These are phyloP conservation scores for Trachelipus rathkii DNA, from an alignment of 1,140 invertebrate genomes.

Conservation along the genomic window DNA sequence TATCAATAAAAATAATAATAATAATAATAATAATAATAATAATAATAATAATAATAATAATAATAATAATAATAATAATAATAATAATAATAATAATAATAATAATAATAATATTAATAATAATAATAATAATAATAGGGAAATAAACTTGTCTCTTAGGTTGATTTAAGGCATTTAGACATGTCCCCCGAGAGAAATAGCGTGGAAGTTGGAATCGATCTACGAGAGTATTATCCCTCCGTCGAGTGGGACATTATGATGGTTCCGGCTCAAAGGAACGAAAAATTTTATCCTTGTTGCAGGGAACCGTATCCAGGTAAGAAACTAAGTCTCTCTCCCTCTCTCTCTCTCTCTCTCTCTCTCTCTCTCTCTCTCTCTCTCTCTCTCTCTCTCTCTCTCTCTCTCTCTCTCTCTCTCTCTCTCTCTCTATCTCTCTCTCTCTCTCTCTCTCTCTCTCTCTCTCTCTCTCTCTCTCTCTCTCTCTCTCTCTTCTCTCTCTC, in stretches of 20 bases:
- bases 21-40: too few relatives aligned
- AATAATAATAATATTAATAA: slow-evolving; percentile 8
- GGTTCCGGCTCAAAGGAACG: slow-evolving; percentile 85
- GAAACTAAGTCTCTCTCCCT: background rate
- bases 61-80: slow-evolving; percentile 9
- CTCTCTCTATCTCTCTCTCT: too few relatives aligned
- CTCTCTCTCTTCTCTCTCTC: too few relatives aligned
- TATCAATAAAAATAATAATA: too few relatives aligned
- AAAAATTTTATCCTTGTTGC: slow-evolving; percentile 85
- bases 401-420: too few relatives aligned
- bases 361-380: too few relatives aligned
- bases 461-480: too few relatives aligned
- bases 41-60: too few relatives aligned
- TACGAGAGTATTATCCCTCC: slow-evolving; percentile 90
- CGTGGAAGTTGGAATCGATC: slow-evolving; percentile 82
- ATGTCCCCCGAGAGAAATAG: slow-evolving; percentile 71
- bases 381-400: too few relatives aligned
- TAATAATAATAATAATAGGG: background rate
- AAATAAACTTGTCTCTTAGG: slow-evolving; percentile 56
- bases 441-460: too few relatives aligned
- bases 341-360: too few relatives aligned
- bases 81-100: background rate
- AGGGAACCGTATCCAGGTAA: slow-evolving; percentile 77
- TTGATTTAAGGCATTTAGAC: slow-evolving; percentile 85
- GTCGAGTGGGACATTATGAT: slow-evolving; percentile 97